Percentiles rank a stretch among this genome's conserved stretches.
Evolutionary conservation across 2,797 vertebrate genomes (phyloP).

Genomic region (Cuculus canorus): DNA sequence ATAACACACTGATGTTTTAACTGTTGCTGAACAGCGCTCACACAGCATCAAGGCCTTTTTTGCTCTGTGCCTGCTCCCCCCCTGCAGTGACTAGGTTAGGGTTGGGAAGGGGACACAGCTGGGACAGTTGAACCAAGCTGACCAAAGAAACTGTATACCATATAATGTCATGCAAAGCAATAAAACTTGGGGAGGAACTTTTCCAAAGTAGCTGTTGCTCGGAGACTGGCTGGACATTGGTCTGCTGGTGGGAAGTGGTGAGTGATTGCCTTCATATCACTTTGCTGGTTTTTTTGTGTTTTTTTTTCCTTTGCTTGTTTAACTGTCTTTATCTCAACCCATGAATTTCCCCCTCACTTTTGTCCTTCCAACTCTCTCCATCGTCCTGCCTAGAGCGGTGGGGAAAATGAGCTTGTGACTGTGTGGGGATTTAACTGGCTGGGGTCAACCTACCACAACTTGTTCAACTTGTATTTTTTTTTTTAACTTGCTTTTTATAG

Average conservation of each 20-base stretch:
- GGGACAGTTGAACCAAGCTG: background rate
- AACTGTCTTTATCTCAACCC: background rate
- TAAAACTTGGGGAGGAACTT: background rate
- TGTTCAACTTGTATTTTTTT: background rate
- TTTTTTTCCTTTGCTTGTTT: background rate
- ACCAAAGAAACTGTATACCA: background rate
- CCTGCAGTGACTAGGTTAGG: too few relatives aligned
- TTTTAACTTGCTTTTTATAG: constrained; percentile 52
- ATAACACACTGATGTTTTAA: background rate
- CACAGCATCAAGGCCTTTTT: too few relatives aligned
- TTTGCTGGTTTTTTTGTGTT: background rate
- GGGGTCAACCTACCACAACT: background rate
- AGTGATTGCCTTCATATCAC: background rate
- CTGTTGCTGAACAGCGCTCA: background rate
- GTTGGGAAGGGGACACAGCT: too few relatives aligned
- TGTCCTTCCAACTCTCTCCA: background rate
- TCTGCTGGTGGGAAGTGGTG: background rate
- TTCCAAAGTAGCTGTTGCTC: background rate
- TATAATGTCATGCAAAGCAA: background rate
- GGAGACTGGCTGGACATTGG: background rate
- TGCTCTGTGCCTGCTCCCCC: too few relatives aligned
- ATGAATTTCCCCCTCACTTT: background rate
- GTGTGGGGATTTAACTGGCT: background rate
- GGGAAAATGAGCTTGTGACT: background rate
- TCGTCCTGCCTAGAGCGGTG: background rate